These are phyloP conservation scores for Solen grandis DNA, from an alignment of 1,140 invertebrate genomes.

Conservation along the genomic window DNA sequence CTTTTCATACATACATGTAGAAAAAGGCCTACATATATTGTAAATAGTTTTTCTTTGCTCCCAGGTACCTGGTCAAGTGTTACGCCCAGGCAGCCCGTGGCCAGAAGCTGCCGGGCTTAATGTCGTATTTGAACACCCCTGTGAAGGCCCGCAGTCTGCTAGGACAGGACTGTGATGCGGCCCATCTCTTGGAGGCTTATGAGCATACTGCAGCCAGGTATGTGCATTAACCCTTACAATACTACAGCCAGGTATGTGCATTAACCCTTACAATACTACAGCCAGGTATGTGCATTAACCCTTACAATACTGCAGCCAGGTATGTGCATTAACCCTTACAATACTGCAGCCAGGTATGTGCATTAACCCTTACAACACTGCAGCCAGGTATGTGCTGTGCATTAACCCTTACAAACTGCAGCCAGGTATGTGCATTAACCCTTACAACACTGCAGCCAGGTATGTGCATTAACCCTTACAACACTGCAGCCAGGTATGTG, in stretches of 20 bases:
- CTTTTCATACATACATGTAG: too few species aligned
- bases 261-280: neutral
- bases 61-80: conserved; percentile 63
- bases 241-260: neutral
- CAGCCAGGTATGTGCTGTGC: too few species aligned
- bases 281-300: neutral
- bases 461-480: too few species aligned
- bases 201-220: conserved; percentile 77
- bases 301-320: neutral
- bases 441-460: too few species aligned
- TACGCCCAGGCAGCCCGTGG: conserved; percentile 48
- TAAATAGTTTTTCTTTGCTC: too few species aligned
- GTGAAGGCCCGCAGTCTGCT: conserved; percentile 45
- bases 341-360: neutral
- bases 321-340: neutral
- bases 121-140: conserved; percentile 55
- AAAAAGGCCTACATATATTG: too few species aligned
- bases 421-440: too few species aligned
- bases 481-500: too few species aligned
- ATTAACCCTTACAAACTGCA: neutral
- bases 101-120: conserved; percentile 55
- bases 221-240: neutral
- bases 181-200: conserved; percentile 71
- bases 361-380: too few species aligned
- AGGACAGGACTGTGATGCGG: conserved; percentile 46